phyloP scores from a whole-genome alignment of 1,140 invertebrate genomes.

The Spodoptera litura region DNA sequence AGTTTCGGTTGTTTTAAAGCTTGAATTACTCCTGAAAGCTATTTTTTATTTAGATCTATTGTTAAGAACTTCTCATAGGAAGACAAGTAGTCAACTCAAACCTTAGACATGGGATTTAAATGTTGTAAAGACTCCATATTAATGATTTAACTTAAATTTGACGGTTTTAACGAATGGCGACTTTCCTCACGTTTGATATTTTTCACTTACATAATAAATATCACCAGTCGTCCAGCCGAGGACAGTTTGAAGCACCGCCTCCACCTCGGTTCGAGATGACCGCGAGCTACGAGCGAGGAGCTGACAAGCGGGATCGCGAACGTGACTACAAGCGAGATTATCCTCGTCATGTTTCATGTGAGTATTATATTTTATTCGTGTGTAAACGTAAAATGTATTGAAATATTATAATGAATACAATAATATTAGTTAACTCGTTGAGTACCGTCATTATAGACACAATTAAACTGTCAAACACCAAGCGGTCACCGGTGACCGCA shows the following conservation, averaged over 20 bases:
- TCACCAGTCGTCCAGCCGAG: constrained; percentile 67
- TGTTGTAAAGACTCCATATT: neutral
- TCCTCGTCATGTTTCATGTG: constrained; percentile 75
- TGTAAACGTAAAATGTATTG: too few relatives aligned
- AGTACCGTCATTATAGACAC: too few relatives aligned
- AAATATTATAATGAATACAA: neutral
- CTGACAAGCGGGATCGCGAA: constrained; percentile 77
- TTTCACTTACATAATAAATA: neutral
- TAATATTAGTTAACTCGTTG: neutral
- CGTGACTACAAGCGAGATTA: constrained; percentile 81
- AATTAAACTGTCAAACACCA: too few relatives aligned
- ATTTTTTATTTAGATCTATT: too few relatives aligned
- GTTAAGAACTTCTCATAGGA: too few relatives aligned
- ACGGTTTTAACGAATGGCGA: neutral
- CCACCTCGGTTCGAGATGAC: constrained; percentile 78
- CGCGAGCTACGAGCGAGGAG: constrained; percentile 74
- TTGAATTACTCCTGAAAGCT: too few relatives aligned
- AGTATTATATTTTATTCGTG: constrained; percentile 1
- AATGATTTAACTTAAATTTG: neutral
- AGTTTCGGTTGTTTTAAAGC: too few relatives aligned
- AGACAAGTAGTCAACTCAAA: too few relatives aligned
- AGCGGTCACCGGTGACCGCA: too few relatives aligned
- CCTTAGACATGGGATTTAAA: too few relatives aligned
- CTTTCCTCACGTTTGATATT: neutral
- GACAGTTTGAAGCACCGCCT: constrained; percentile 80